Conservation (phyloP, 2,797 vertebrate genomes). For the Buceros bicornis region DNA sequence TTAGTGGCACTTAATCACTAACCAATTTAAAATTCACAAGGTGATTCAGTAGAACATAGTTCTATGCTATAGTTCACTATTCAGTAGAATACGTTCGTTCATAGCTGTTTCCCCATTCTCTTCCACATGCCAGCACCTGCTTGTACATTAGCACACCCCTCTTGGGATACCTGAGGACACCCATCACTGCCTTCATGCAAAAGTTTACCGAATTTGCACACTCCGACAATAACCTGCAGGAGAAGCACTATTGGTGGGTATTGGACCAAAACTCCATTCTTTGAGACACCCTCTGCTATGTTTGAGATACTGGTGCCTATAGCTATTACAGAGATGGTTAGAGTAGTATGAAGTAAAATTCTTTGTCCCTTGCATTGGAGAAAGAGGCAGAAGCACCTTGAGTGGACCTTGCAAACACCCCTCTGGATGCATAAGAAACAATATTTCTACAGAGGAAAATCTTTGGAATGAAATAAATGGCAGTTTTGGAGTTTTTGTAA, state of each 20-base stretch:
- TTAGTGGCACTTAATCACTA: too few species aligned
- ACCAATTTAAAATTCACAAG: too few species aligned
- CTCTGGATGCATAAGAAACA: background rate
- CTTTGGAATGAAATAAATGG: background rate
- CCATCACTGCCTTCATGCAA: background rate
- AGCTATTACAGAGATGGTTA: background rate
- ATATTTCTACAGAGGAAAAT: background rate
- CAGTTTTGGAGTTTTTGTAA: background rate
- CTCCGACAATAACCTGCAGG: background rate
- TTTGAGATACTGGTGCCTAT: background rate
- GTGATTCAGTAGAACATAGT: too few species aligned
- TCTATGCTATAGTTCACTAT: too few species aligned
- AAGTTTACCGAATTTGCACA: background rate
- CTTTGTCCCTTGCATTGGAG: background rate
- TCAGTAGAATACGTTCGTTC: too few species aligned
- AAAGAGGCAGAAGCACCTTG: background rate
- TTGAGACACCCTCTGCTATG: background rate
- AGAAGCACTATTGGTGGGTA: background rate
- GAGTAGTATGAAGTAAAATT: background rate
- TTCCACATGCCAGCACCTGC: background rate
- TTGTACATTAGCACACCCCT: background rate
- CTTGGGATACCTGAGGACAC: background rate
- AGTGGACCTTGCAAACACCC: background rate
- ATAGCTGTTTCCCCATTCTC: background rate
- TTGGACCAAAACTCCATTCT: background rate